Base-by-base conservation (phyloP, 2,888 invertebrate species). In the Gymnoscelis rufifasciata region DNA sequence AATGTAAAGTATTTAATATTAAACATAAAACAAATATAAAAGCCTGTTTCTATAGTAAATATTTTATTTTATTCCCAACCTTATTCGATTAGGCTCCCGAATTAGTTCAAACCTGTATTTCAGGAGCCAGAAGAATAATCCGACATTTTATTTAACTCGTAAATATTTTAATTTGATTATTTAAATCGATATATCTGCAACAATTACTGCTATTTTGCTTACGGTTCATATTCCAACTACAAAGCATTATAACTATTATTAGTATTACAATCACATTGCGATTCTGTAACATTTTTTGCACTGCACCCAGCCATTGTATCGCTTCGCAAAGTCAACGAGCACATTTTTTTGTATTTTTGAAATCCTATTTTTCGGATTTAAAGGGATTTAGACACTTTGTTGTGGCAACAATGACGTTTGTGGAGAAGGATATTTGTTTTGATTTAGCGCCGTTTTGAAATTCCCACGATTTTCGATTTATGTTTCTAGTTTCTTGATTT, bases 291-390 rank as follows among this genome's bases (percentile, higher is more conserved):
- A 61, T 68, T 79, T 78, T 83, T 83, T 76, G 68, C 23, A 43
- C 11, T 5, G 35, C 59, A 52, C 44, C 57, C 64, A 62, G 47
- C 75, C 56, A 78, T 87, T 86, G 83, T 83, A 71, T 43, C 72
- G 62, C 72, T 77, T 76, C 72, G 76, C 71, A 59, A 66, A 88
- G 88, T 88, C 88, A 88, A 88, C 83, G 83, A 88, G 86, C 65
- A 66, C 54, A 49, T 54, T 68, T 74, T 79, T 79, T 74, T 69
- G 7, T 61, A 48, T 78, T 82, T 80, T 74, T 71, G 56, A 81
- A 87, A 84, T 83, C 84, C 81, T 76, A 83, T 87, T 88, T 87
- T 78, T 83, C 83, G 83, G 84, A 83, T 87, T 88, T 83, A 75
- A 83, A 81, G 68, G 88, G 88, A 87, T 86, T 87, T 83, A 74